Conservation (phyloP, 2,113 vertebrate genomes). For the Equus quagga region DNA sequence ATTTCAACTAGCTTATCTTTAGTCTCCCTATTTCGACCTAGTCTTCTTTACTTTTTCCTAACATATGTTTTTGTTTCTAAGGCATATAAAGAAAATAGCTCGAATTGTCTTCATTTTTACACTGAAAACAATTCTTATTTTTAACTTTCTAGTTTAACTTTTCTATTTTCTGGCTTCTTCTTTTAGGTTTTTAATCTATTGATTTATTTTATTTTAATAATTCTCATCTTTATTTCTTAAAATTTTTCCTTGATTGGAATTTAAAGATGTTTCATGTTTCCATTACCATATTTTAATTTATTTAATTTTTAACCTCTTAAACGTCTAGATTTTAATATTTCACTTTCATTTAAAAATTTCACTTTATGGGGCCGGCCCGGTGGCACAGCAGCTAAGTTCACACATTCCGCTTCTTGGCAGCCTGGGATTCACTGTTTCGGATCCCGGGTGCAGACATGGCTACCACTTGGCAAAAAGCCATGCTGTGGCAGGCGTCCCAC, state of each 20-base stretch:
- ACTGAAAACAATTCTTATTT: neutral
- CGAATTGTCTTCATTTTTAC: neutral
- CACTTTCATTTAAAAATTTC: neutral
- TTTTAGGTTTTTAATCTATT: neutral
- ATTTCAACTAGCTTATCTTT: neutral
- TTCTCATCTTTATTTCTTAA: neutral
- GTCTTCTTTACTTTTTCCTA: neutral
- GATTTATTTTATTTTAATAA: neutral
- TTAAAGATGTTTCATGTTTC: constrained; percentile 13
- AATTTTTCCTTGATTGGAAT: neutral
- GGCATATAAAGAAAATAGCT: neutral
- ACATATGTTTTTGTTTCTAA: neutral
- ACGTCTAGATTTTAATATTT: neutral
- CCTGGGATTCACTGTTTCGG: too few species aligned
- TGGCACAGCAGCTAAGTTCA: too few species aligned
- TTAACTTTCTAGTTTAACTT: neutral
- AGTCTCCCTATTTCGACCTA: neutral
- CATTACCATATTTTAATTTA: neutral
- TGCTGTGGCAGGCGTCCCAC: too few species aligned
- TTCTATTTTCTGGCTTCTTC: neutral
- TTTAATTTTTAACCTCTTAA: neutral
- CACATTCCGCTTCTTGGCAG: too few species aligned
- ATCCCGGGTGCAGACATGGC: too few species aligned
- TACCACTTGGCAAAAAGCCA: too few species aligned
- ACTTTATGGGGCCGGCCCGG: neutral